A percentile compares a stretch with the other conserved stretches of the same genome.
phyloP scores from a whole-genome alignment of 2,113 vertebrate species.

The Bucco capensis region DNA sequence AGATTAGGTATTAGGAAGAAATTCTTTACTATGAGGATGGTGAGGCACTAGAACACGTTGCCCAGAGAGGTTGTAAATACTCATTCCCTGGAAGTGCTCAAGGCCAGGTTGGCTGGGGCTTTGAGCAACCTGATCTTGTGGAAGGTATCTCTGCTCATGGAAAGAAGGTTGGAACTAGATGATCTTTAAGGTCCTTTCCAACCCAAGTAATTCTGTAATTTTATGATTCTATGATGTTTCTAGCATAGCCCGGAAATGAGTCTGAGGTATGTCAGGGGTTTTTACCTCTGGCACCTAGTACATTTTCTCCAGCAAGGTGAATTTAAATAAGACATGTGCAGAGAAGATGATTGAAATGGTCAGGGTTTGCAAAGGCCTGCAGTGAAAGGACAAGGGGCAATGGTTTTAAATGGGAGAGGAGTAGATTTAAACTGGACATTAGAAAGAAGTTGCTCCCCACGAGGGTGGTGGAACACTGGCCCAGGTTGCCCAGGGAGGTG shows the following conservation, averaged over 20 bases:
- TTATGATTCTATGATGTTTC: neutral
- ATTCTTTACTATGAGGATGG: neutral
- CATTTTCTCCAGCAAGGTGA: neutral
- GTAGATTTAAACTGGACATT: no score
- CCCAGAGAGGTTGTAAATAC: neutral
- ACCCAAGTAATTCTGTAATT: neutral
- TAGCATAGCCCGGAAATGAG: neutral
- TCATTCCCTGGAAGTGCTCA: neutral
- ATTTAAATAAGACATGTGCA: neutral
- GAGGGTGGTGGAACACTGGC: no score
- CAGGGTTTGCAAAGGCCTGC: no score
- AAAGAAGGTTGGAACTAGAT: neutral
- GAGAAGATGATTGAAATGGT: neutral
- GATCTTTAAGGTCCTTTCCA: neutral
- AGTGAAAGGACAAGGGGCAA: no score
- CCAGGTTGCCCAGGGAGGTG: no score
- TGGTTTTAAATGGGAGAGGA: no score
- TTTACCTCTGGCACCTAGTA: neutral
- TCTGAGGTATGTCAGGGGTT: neutral
- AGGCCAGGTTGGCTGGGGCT: neutral
- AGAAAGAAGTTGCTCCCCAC: no score
- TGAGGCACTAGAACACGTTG: neutral
- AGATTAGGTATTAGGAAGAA: neutral
- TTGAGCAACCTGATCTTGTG: neutral
- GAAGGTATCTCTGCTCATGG: neutral